Percentiles rank a stretch among this genome's conserved stretches.
phyloP scores from a whole-genome alignment of 1,140 invertebrate genomes.

The Scaptomyza montana region DNA sequence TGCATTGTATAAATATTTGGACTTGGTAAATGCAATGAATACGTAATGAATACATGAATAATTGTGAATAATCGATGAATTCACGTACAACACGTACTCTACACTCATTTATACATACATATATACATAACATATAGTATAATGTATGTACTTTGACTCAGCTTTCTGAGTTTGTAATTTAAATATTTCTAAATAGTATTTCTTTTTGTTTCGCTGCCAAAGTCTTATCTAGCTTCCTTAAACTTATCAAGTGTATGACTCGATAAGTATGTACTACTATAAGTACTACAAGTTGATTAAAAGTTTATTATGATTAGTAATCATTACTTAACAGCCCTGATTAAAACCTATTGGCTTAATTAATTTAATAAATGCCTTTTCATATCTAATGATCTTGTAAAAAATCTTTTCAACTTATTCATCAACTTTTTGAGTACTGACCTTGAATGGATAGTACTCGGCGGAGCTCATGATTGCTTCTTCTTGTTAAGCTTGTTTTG shows the following conservation, averaged over 20 bases:
- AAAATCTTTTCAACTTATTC: background rate
- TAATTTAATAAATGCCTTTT: slow-evolving; percentile 6
- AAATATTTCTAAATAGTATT: background rate
- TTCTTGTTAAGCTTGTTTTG: slow-evolving; percentile 45
- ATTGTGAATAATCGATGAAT: slow-evolving; percentile 8
- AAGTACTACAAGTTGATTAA: too few species aligned
- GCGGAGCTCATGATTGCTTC: slow-evolving; percentile 80
- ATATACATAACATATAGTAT: too few species aligned
- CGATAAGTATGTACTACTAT: background rate
- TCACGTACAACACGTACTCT: slow-evolving; percentile 33
- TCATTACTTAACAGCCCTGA: too few species aligned
- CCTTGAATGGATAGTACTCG: slow-evolving; percentile 84
- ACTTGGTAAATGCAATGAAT: slow-evolving; percentile 32
- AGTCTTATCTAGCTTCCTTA: background rate
- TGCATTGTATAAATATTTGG: too few species aligned
- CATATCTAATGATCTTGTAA: background rate
- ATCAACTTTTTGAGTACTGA: slow-evolving; percentile 44
- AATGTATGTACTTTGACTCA: slow-evolving; percentile 13
- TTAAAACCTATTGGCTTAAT: slow-evolving; percentile 2
- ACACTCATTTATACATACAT: background rate
- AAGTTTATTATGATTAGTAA: too few species aligned
- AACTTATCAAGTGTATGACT: background rate
- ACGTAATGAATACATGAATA: slow-evolving; percentile 25
- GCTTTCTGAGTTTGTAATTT: background rate
- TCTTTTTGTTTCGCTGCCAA: background rate